Base-by-base conservation (phyloP, 2,888 invertebrate genomes). In the Caenorhabditis sulstoni region DNA sequence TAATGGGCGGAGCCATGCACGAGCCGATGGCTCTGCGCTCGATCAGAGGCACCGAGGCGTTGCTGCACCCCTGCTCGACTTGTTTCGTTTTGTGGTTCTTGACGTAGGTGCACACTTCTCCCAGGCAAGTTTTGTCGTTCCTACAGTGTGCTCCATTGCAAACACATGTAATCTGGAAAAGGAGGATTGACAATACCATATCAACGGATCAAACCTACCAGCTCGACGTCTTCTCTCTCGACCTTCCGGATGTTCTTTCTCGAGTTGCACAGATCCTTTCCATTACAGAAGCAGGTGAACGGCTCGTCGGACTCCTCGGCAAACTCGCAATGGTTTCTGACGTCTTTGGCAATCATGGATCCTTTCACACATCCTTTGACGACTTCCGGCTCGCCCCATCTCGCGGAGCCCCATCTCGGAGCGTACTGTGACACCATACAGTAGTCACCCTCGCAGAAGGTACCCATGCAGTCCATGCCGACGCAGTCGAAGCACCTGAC, bases 251-350 rank as follows among this genome's bases (percentile, higher is more conserved):
- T 45, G 3, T 74, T 57, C 16, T 71, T 80, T n/a, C 82, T 78
- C n/a, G 82, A 81, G 53, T 89, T 89, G 73, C 89, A 89, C 65
- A 83, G 74, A 62, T 89, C 84, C 44, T 82, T 84, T 66, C 80
- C 77, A 23, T 86, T 78, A 64, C 89, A 89, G 85, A 89, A 89
- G 58, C 89, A 89, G 9, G 89, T 88, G 82, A 90, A 89, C 9
- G 86, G 81, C 35, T 89, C 87, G 81, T 88, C 61, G 11, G 70
- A 77, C 8, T 66, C 81, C 22, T 83, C 85, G 18, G 84, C 83
- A 12, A 74, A 78, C 67, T 89, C 89, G 58, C 89, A 89, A 65
- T 88, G 88, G 49, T 73, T 65, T 29, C 86, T 75, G 22, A 89
- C 70, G 50, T 87, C 87, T 20, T 83, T 77, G 12, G 81, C 70